Conservation (phyloP, 2,797 vertebrate species). For the Psittacula echo region DNA sequence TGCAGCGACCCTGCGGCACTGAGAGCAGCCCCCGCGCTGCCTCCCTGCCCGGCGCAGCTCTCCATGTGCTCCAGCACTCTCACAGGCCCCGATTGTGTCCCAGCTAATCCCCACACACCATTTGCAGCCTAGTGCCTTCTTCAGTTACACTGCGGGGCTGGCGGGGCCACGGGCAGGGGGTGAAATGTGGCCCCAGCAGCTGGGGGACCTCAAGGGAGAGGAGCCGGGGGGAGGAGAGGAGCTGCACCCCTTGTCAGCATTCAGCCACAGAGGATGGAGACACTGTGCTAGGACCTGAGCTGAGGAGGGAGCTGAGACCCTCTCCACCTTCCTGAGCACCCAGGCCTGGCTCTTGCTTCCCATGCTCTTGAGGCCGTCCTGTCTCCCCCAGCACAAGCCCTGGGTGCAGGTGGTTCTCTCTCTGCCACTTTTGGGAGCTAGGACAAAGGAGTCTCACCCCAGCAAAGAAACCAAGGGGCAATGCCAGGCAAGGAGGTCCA, state of each 20-base stretch:
- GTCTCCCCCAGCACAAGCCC: not conserved
- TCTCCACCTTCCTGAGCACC: not conserved
- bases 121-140: constrained; percentile 19
- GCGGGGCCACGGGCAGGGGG: not conserved
- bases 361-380: rapidly evolving
- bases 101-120: not conserved
- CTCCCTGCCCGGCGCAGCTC: not conserved
- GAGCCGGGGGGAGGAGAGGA: not conserved
- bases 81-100: constrained; percentile 17
- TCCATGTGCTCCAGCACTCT: not conserved
- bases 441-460: too few relatives aligned
- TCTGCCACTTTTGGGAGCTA: rapidly evolving
- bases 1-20: rapidly evolving
- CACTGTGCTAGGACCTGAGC: rapidly evolving
- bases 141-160: not conserved
- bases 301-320: not conserved
- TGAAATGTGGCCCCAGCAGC: not conserved
- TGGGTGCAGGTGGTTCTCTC: not conserved
- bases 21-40: not conserved
- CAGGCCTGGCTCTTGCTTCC: not conserved
- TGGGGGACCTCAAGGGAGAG: not conserved
- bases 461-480: not conserved
- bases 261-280: rapidly evolving
- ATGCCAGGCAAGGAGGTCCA: not conserved
- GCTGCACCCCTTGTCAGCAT: not conserved